Conservation (phyloP, 2,113 vertebrate species). For the Cheirogaleus medius region DNA sequence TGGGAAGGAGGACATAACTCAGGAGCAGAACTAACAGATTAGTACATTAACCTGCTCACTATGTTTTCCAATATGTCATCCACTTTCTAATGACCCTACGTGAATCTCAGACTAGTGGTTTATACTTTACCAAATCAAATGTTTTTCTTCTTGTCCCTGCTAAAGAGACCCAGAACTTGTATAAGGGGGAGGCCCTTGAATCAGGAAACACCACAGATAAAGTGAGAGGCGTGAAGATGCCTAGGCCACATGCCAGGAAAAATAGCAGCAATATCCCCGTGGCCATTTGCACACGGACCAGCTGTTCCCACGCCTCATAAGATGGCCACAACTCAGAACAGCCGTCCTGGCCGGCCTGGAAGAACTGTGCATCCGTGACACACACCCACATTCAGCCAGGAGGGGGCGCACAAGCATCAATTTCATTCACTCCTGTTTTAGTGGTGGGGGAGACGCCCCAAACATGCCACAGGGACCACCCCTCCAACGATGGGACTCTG, state of each 20-base stretch:
- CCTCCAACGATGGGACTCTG: not conserved
- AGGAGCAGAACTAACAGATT: not conserved
- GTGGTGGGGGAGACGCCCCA: not conserved
- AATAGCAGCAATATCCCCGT: conserved; percentile 19
- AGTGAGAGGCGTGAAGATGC: conserved; percentile 10
- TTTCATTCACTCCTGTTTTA: not conserved
- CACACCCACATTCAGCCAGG: not conserved
- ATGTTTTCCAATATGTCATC: not conserved
- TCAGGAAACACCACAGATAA: not conserved
- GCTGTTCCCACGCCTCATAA: not conserved
- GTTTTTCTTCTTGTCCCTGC: not conserved
- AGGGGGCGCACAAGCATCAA: conserved; percentile 15
- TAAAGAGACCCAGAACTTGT: not conserved
- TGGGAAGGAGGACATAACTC: not conserved
- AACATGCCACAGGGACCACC: not conserved
- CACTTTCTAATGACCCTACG: not conserved
- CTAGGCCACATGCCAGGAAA: conserved; percentile 76
- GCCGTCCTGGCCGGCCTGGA: not conserved
- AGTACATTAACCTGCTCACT: not conserved
- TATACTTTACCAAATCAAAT: not conserved
- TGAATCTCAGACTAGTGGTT: not conserved
- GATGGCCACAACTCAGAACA: not conserved
- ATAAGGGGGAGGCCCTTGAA: not conserved
- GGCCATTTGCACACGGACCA: conserved; percentile 64
- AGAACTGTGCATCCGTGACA: not conserved